Base-by-base conservation (phyloP, 2,888 invertebrate genomes). In the Girardia tigrina region DNA sequence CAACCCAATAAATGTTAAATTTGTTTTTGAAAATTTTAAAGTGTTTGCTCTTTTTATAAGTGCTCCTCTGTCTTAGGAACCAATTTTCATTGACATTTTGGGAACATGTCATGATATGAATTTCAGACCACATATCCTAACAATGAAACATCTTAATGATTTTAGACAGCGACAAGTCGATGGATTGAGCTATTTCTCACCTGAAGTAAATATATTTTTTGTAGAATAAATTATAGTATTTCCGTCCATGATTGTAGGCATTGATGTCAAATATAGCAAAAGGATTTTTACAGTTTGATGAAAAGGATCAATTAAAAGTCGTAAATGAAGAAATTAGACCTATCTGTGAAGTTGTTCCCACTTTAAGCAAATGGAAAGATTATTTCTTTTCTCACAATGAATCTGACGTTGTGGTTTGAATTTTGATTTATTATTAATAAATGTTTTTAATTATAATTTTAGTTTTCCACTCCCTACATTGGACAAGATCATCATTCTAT, bases 101-200 rank as follows among this genome's bases (percentile, higher is more conserved):
- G 84, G 83, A 1, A 84, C 84, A 0, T 83, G 83, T 79, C 84
- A 84, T 78, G 80, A 82, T 1, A 83, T 82, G 77, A 79, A 79
- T 0, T 78, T 80, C 6, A 83, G 83, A 75, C 84, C 84, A 28
- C 82, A 82, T 0, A 81, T 83, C 0, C 79, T 84, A 26, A 77
- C 79, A 75, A 71, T 79, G n/a, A 80, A 80, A 71, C 83, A 84
- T 78, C 72, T 84, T 28, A 78, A 80, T 14, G 78, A 80, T n/a
- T 83, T 80, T 78, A 76, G 78, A 29, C 78, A 79, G n/a, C 82
- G 82, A 77, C 79, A 80, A 0, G 79, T 81, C 71, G 77, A 82
- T 42, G 83, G 83, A 0, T 79, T 83, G 27, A 81, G 82, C 8
- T 77, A 81, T n/a, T 81, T 79, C 70, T 80, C 84, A n/a, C 83